Evolutionary conservation across 1,140 invertebrate genomes (phyloP).

Genomic region (Zaprionus nigranus): DNA sequence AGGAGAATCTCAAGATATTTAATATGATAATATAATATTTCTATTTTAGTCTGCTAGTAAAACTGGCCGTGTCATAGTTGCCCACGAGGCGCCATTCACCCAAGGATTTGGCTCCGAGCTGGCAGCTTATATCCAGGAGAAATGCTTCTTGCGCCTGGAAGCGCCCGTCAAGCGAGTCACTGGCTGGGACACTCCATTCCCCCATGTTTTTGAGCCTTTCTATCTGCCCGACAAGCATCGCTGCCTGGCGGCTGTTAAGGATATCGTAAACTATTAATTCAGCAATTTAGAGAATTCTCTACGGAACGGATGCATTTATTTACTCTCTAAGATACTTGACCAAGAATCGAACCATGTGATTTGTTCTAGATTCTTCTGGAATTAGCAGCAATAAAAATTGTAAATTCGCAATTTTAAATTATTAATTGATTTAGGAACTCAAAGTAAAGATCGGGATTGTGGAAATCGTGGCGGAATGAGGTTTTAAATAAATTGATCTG

Average conservation of each 20-base stretch:
- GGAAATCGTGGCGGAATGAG: neutral
- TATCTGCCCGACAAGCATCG: constrained; percentile 98
- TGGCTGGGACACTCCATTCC: constrained; percentile 99
- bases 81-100: constrained; percentile 98
- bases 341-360: constrained; percentile 1
- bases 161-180: constrained; percentile 95
- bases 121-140: constrained; percentile 95
- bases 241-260: constrained; percentile 92
- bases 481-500: neutral
- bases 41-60: constrained; percentile 95
- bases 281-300: neutral
- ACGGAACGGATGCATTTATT: constrained; percentile 75
- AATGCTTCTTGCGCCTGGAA: constrained; percentile 98
- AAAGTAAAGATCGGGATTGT: neutral
- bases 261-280: constrained; percentile 86
- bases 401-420: neutral
- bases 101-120: constrained; percentile 98
- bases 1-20: neutral
- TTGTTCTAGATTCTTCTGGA: neutral
- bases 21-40: neutral
- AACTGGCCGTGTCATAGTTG: constrained; percentile 95
- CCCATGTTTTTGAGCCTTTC: constrained; percentile 97
- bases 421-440: neutral
- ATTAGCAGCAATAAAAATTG: neutral
- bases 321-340: constrained; percentile 23